These are phyloP conservation scores for Tetraneura akinire DNA, from an alignment of 1,140 invertebrate genomes.

Conservation along the genomic window DNA sequence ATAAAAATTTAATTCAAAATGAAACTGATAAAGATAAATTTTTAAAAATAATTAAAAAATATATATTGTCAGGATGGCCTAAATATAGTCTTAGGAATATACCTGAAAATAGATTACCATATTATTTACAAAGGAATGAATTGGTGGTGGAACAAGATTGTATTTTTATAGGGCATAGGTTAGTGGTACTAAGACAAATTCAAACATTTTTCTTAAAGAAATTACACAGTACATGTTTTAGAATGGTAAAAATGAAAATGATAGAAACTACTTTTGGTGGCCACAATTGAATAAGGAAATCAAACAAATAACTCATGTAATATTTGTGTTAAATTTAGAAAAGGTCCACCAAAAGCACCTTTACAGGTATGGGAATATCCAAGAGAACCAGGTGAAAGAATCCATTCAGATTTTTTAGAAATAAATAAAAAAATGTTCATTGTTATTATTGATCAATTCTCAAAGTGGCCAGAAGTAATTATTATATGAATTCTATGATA, in stretches of 20 bases:
- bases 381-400: slow-evolving; percentile 48
- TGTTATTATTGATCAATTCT: slow-evolving; percentile 59
- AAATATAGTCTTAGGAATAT: too few species aligned
- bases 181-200: slow-evolving; percentile 56
- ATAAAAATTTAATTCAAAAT: too few species aligned
- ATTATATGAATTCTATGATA: too few species aligned
- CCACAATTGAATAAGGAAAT: slow-evolving; percentile 61
- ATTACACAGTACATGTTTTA: slow-evolving; percentile 60
- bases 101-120: too few species aligned
- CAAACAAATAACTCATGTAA: slow-evolving; percentile 50
- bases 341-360: slow-evolving; percentile 3
- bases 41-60: too few species aligned
- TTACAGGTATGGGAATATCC: slow-evolving; percentile 49
- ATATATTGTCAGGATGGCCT: too few species aligned
- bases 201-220: slow-evolving; percentile 55
- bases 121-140: slow-evolving; percentile 51
- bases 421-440: slow-evolving; percentile 58
- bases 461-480: too few species aligned
- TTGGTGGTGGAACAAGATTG: slow-evolving; percentile 53
- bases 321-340: slow-evolving; percentile 36
- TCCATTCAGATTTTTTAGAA: slow-evolving; percentile 60
- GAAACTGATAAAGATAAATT: too few species aligned
- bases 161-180: slow-evolving; percentile 55
- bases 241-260: slow-evolving; percentile 61
- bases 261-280: slow-evolving; percentile 60